Conservation (phyloP, 2,113 vertebrate genomes). For the Oreochromis tanganicae region DNA sequence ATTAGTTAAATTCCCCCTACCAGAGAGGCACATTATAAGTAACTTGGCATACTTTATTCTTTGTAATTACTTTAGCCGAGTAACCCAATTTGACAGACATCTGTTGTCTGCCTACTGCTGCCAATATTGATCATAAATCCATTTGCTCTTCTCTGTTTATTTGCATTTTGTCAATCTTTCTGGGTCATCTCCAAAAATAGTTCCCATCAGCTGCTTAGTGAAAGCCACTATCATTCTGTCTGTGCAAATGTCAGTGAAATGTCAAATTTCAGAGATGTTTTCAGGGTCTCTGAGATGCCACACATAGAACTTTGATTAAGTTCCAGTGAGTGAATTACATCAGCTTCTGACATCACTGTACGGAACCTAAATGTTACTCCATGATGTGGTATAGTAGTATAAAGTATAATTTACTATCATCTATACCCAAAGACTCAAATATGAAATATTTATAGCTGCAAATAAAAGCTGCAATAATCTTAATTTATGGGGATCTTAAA, state of each 20-base stretch:
- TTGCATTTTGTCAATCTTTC: slow-evolving; percentile 15
- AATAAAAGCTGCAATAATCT: not conserved
- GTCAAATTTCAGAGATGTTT: slow-evolving; percentile 12
- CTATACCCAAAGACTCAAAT: not conserved
- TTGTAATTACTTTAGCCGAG: not conserved
- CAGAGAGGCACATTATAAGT: not conserved
- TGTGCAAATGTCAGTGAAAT: slow-evolving; percentile 47
- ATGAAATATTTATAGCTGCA: not conserved
- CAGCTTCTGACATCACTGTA: not conserved
- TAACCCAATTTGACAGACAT: slow-evolving; percentile 14
- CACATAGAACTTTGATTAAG: slow-evolving; percentile 3
- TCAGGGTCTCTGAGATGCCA: not conserved
- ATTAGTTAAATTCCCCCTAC: not conserved
- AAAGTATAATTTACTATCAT: not conserved
- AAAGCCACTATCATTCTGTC: not conserved
- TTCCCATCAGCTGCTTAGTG: slow-evolving; percentile 1
- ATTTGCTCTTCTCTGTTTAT: slow-evolving; percentile 10
- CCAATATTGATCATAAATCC: slow-evolving; percentile 26
- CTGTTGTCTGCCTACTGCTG: not conserved
- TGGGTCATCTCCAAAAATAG: slow-evolving; percentile 20
- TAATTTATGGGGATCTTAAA: not conserved
- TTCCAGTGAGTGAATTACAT: not conserved
- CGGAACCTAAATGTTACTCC: not conserved
- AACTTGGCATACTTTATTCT: not conserved
- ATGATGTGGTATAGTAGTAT: not conserved